These are phyloP conservation scores for Amphilophus citrinellus DNA, from an alignment of 2,113 vertebrate genomes.

Conservation along the genomic window DNA sequence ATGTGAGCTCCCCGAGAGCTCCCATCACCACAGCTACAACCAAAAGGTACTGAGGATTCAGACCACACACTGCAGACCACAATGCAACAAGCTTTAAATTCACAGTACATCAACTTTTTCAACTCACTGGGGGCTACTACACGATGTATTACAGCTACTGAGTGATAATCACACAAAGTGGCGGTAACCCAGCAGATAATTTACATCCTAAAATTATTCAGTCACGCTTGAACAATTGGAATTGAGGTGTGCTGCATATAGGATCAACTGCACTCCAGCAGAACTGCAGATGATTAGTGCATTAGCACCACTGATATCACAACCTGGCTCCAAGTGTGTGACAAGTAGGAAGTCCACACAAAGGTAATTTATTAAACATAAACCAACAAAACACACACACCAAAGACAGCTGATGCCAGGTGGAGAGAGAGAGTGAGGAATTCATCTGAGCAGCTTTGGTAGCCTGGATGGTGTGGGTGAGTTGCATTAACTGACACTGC, in stretches of 20 bases:
- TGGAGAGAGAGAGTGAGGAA: too few relatives aligned
- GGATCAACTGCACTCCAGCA: background rate
- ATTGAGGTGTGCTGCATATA: background rate
- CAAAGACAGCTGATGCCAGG: background rate
- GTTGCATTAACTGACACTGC: background rate
- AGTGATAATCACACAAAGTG: background rate
- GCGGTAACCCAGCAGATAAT: background rate
- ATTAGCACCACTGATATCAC: background rate
- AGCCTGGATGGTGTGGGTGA: background rate
- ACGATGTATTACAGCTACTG: background rate
- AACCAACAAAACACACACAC: background rate
- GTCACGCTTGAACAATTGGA: background rate
- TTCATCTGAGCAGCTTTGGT: too few relatives aligned
- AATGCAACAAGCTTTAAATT: background rate
- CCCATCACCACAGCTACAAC: background rate
- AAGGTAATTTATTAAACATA: too few relatives aligned
- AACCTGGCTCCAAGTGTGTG: background rate
- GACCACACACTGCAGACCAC: background rate
- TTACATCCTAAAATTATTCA: background rate
- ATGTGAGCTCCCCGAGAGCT: too few relatives aligned
- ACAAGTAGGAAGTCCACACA: background rate
- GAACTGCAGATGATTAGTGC: background rate
- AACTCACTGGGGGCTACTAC: background rate
- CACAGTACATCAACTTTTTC: too few relatives aligned
- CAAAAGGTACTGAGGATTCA: rapidly evolving